Evolutionary conservation across 2,797 vertebrate genomes (phyloP).

Genomic region (Onychomys leucogaster): DNA sequence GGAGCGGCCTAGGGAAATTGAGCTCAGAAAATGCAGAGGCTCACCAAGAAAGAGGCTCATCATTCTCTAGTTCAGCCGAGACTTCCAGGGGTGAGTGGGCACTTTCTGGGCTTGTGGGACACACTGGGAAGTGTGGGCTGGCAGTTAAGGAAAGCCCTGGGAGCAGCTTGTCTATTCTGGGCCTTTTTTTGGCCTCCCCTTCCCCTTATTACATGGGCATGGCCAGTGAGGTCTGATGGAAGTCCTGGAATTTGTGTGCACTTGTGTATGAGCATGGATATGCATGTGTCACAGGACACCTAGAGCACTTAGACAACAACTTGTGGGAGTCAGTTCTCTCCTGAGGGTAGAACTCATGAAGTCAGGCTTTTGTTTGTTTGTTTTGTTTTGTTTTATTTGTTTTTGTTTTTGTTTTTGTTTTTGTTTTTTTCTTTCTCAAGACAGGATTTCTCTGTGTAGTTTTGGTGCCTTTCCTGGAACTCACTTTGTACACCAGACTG

Average conservation of each 20-base stretch:
- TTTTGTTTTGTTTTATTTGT: too few species aligned
- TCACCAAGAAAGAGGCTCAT: slow-evolving; percentile 60
- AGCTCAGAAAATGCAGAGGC: slow-evolving; percentile 76
- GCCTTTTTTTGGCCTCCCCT: not conserved
- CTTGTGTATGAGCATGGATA: not conserved
- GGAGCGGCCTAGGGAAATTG: slow-evolving; percentile 7
- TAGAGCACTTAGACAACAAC: not conserved
- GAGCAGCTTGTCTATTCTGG: not conserved
- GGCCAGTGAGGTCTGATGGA: not conserved
- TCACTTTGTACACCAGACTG: too few species aligned
- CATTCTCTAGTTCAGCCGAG: slow-evolving; percentile 72
- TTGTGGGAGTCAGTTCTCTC: not conserved
- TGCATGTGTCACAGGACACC: not conserved
- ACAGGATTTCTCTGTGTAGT: too few species aligned
- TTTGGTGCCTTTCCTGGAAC: too few species aligned
- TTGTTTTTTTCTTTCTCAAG: too few species aligned
- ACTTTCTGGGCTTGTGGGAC: not conserved
- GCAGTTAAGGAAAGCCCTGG: not conserved
- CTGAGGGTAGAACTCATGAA: not conserved
- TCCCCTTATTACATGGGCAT: not conserved
- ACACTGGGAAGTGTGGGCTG: not conserved
- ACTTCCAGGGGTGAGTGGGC: not conserved
- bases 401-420: too few species aligned
- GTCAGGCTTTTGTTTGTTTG: not conserved
- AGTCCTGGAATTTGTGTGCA: not conserved